Evolutionary conservation across 1,140 invertebrate species (phyloP).

Genomic region (Lasaia peninsularis): DNA sequence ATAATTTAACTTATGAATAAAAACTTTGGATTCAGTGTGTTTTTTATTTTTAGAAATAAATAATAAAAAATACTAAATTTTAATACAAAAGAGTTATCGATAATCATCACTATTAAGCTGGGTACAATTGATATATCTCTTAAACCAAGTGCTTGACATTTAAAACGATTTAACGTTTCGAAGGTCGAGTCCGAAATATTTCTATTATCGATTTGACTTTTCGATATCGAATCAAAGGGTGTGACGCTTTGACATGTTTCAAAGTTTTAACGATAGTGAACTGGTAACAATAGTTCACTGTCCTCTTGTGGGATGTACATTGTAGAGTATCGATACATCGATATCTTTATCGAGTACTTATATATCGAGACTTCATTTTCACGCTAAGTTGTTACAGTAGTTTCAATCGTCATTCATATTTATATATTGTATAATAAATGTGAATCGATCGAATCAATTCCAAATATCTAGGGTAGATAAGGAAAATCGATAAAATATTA

Average conservation of each 20-base stretch:
- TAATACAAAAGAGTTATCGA: not conserved
- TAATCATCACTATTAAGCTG: not conserved
- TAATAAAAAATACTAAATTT: not conserved
- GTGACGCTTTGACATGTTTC: slow-evolving; percentile 64
- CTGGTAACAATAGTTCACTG: slow-evolving; percentile 67
- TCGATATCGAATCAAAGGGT: slow-evolving; percentile 31
- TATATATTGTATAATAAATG: too few relatives aligned
- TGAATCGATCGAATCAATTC: too few relatives aligned
- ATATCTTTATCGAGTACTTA: slow-evolving; percentile 3
- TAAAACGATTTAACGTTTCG: not conserved
- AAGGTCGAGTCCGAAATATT: slow-evolving; percentile 3
- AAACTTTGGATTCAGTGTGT: too few relatives aligned
- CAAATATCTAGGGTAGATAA: too few relatives aligned
- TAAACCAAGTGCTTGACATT: slow-evolving; percentile 4
- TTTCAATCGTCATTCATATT: too few relatives aligned
- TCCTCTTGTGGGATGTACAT: slow-evolving; percentile 30
- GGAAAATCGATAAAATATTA: too few relatives aligned
- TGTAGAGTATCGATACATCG: not conserved
- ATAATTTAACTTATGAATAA: too few relatives aligned
- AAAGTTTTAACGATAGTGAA: slow-evolving; percentile 62
- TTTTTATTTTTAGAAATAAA: not conserved
- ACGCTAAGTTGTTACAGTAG: too few relatives aligned
- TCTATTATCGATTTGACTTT: not conserved
- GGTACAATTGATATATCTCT: slow-evolving; percentile 1
- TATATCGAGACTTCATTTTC: not conserved